A percentile compares a stretch with the other conserved stretches of the same genome.
Evolutionary conservation across 1,140 invertebrate species (phyloP).

Genomic region (Thereuonema tuberculata): DNA sequence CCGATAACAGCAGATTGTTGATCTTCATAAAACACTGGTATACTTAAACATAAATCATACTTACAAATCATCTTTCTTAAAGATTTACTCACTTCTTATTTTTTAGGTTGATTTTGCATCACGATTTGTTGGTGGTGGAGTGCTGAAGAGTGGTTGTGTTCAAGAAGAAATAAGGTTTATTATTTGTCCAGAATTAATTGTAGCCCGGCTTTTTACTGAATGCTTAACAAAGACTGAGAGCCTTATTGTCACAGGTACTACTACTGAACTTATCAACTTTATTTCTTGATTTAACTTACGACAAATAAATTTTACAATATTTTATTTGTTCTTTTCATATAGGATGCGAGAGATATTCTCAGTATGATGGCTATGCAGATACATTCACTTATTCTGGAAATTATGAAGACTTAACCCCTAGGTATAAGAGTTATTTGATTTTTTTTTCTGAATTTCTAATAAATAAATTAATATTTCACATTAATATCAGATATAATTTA

Average conservation of each 20-base stretch:
- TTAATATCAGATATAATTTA: too few species aligned
- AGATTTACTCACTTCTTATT: too few species aligned
- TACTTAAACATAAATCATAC: too few species aligned
- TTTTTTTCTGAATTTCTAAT: too few species aligned
- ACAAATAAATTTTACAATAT: too few species aligned
- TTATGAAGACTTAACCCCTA: constrained; percentile 47
- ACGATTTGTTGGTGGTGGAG: constrained; percentile 79
- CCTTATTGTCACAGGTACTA: constrained; percentile 58
- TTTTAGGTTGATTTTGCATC: constrained; percentile 81
- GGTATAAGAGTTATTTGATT: too few species aligned
- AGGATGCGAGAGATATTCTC: constrained; percentile 70
- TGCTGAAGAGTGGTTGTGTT: constrained; percentile 73
- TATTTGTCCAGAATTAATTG: constrained; percentile 85
- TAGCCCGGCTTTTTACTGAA: constrained; percentile 78
- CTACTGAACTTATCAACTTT: not conserved
- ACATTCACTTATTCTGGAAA: constrained; percentile 65
- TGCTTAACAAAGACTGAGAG: constrained; percentile 66
- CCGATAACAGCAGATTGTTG: too few species aligned
- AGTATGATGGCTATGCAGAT: constrained; percentile 70
- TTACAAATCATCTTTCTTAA: too few species aligned
- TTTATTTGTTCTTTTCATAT: constrained; percentile 4
- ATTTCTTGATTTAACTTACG: not conserved
- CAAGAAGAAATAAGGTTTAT: constrained; percentile 98
- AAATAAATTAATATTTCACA: too few species aligned
- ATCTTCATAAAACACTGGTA: too few species aligned